Conservation (phyloP, 2,888 invertebrate species). For the Drymonia ruficornis region DNA sequence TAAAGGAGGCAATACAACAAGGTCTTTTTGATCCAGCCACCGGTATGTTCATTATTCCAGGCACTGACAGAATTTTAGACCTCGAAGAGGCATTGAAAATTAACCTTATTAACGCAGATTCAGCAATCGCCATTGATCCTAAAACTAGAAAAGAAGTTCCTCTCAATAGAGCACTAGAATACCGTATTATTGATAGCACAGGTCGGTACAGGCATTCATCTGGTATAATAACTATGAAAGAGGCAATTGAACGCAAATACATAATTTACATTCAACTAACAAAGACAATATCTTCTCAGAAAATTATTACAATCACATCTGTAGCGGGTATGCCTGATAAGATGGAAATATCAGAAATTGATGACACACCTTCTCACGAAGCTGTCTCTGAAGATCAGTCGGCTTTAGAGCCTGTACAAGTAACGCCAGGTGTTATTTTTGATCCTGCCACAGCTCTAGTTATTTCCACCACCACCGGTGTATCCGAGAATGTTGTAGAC, state of each 20-base stretch:
- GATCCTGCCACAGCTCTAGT: slow-evolving; percentile 91
- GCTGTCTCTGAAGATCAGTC: slow-evolving; percentile 60
- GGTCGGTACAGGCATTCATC: slow-evolving; percentile 88
- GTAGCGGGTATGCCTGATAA: slow-evolving; percentile 89
- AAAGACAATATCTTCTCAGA: slow-evolving; percentile 79
- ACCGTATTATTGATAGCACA: slow-evolving; percentile 90
- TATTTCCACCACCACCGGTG: slow-evolving; percentile 88
- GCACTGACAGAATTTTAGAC: slow-evolving; percentile 92
- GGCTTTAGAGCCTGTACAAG: slow-evolving; percentile 88
- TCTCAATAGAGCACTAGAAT: slow-evolving; percentile 90
- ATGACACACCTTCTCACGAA: slow-evolving; percentile 46
- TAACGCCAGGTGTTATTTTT: slow-evolving; percentile 89
- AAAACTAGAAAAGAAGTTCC: slow-evolving; percentile 88
- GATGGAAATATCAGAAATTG: slow-evolving; percentile 87
- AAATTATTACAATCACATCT: slow-evolving; percentile 89
- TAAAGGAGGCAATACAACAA: slow-evolving; percentile 93
- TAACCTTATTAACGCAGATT: slow-evolving; percentile 93
- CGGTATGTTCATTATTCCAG: slow-evolving; percentile 94
- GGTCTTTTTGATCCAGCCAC: slow-evolving; percentile 92
- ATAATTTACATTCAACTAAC: slow-evolving; percentile 86
- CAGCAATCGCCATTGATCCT: slow-evolving; percentile 92
- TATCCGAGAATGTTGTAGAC: slow-evolving; percentile 88
- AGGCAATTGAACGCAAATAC: slow-evolving; percentile 88
- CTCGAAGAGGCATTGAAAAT: slow-evolving; percentile 95
- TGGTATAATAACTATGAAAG: slow-evolving; percentile 88